A percentile compares a stretch with the other conserved stretches of the same genome.
Evolutionary conservation across 2,113 vertebrate species (phyloP).

Genomic region (Stegostoma tigrinum): DNA sequence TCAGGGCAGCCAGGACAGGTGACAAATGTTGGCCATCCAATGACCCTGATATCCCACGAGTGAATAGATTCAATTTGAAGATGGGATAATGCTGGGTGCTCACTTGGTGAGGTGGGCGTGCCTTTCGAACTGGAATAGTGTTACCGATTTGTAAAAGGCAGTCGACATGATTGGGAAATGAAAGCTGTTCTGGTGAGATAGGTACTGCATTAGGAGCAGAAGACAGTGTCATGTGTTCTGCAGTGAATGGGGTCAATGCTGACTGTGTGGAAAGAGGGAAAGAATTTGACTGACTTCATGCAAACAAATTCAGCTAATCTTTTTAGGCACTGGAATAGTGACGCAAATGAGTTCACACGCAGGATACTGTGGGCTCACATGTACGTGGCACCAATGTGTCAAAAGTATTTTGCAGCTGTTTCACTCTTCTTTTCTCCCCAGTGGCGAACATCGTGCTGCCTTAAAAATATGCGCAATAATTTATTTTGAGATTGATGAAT

Average conservation of each 20-base stretch:
- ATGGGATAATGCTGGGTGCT: background rate
- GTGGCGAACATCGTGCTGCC: background rate
- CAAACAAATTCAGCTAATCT: background rate
- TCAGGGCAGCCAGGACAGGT: too few species aligned
- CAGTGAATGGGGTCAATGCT: background rate
- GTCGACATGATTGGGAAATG: background rate
- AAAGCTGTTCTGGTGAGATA: background rate
- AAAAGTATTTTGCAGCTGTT: conserved; percentile 2
- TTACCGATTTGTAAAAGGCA: background rate
- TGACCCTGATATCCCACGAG: too few species aligned
- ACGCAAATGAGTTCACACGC: background rate
- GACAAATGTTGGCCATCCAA: too few species aligned
- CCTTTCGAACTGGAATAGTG: background rate
- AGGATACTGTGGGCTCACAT: background rate
- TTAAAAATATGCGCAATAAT: background rate
- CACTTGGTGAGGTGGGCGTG: background rate
- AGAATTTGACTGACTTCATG: background rate
- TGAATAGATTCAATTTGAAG: too few species aligned
- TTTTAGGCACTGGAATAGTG: background rate
- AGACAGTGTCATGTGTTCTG: background rate
- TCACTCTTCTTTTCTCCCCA: background rate
- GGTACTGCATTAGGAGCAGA: background rate
- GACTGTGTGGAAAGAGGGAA: background rate
- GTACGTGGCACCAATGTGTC: background rate
- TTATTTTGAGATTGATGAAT: background rate